A percentile compares a stretch with the other conserved stretches of the same genome.
Conservation (phyloP, 2,113 vertebrate genomes). For the Charadrius vociferus region DNA sequence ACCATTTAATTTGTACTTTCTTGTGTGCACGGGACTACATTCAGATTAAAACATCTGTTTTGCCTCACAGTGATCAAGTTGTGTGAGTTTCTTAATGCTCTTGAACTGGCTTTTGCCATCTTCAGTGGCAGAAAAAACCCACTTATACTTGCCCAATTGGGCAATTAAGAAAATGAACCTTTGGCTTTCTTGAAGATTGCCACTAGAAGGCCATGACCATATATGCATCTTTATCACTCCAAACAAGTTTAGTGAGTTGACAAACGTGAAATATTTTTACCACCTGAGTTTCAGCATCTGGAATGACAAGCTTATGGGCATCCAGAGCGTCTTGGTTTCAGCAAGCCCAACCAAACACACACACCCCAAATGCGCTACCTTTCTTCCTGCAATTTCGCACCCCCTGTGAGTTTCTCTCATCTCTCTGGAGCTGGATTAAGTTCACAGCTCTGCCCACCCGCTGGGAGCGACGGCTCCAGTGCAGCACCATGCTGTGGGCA, state of each 20-base stretch:
- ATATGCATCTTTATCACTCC: neutral
- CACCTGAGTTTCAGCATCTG: constrained; percentile 22
- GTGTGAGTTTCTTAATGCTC: neutral
- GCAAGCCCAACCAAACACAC: neutral
- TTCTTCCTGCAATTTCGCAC: neutral
- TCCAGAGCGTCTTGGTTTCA: neutral
- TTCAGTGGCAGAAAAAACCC: neutral
- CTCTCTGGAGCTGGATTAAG: neutral
- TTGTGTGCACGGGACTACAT: neutral
- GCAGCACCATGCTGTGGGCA: neutral
- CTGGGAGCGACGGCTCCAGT: neutral
- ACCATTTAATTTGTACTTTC: neutral
- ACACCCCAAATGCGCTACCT: rapidly evolving
- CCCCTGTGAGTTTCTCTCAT: rapidly evolving
- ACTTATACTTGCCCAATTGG: neutral
- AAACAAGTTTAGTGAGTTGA: neutral
- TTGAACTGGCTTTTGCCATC: neutral
- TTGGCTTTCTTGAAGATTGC: constrained; percentile 60
- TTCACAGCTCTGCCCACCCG: rapidly evolving
- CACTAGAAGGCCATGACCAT: neutral
- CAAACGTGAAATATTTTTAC: neutral
- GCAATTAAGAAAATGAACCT: constrained; percentile 15
- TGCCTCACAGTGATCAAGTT: neutral
- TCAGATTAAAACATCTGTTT: neutral
- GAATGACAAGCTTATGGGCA: neutral